These are phyloP conservation scores for Choreutis nemorana DNA, from an alignment of 2,888 invertebrate species.

Conservation along the genomic window DNA sequence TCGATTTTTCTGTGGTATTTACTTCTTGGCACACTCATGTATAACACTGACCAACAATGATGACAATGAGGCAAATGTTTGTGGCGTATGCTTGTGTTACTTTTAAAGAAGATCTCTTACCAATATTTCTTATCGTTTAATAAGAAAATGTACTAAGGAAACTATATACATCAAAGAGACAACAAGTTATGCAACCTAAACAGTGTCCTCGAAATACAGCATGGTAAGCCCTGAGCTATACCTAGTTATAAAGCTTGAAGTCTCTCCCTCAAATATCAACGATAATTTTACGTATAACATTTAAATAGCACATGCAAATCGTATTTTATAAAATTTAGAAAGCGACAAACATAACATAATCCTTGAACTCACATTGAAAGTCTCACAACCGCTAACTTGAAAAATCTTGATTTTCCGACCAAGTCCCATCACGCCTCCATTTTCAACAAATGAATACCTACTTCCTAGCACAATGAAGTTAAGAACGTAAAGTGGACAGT, in stretches of 20 bases:
- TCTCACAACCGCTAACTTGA: conserved; percentile 46
- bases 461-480: too few species aligned
- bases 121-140: conserved; percentile 12
- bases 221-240: conserved; percentile 35
- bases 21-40: conserved; percentile 20
- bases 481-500: too few species aligned
- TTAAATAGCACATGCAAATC: conserved; percentile 18
- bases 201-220: conserved; percentile 22
- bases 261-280: conserved; percentile 60
- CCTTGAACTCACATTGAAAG: conserved; percentile 34
- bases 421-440: conserved; percentile 59
- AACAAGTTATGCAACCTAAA: conserved; percentile 4
- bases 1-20: neutral
- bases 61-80: conserved; percentile 17
- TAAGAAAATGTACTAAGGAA: conserved; percentile 2
- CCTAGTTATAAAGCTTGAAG: conserved; percentile 40
- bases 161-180: conserved; percentile 1
- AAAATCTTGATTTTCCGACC: conserved; percentile 44
- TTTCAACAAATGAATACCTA: conserved; percentile 60
- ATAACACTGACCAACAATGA: conserved; percentile 30
- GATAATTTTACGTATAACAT: conserved; percentile 20
- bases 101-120: too few species aligned
- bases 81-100: too few species aligned
- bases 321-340: conserved; percentile 26
- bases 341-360: conserved; percentile 29